A percentile compares a stretch with the other conserved stretches of the same genome.
Evolutionary conservation across 2,888 invertebrate species (phyloP).

Genomic region (Hecatera dysodea): DNA sequence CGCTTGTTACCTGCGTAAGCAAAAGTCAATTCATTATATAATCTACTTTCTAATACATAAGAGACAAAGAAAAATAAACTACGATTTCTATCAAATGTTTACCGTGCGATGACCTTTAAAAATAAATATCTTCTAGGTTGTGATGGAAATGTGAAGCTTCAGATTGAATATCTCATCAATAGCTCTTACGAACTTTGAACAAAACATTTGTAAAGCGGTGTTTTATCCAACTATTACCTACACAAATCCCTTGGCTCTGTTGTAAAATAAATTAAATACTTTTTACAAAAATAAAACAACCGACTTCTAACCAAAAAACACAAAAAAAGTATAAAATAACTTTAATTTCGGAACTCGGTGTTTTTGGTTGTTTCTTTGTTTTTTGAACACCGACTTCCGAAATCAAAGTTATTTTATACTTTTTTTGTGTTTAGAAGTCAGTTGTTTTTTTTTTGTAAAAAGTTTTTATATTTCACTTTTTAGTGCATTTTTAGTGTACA

Average conservation of each 20-base stretch:
- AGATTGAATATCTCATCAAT: conserved; percentile 2
- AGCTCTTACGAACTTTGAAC: not conserved
- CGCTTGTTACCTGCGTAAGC: not conserved
- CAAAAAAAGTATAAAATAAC: no score
- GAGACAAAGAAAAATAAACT: conserved; percentile 4
- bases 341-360: no score
- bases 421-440: no score
- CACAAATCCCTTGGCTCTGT: not conserved
- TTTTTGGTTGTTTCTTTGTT: no score
- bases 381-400: no score
- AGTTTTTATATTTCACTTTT: no score
- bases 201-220: not conserved
- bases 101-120: conserved; percentile 12
- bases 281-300: no score
- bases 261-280: no score
- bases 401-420: no score
- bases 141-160: not conserved
- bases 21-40: not conserved
- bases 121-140: not conserved
- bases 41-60: not conserved
- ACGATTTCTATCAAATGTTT: conserved; percentile 7
- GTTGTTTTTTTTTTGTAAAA: no score
- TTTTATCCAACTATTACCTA: not conserved
- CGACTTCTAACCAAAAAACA: no score
- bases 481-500: no score